These are phyloP conservation scores for Blomia tropicalis DNA, from an alignment of 2,888 invertebrate species.

Conservation along the genomic window DNA sequence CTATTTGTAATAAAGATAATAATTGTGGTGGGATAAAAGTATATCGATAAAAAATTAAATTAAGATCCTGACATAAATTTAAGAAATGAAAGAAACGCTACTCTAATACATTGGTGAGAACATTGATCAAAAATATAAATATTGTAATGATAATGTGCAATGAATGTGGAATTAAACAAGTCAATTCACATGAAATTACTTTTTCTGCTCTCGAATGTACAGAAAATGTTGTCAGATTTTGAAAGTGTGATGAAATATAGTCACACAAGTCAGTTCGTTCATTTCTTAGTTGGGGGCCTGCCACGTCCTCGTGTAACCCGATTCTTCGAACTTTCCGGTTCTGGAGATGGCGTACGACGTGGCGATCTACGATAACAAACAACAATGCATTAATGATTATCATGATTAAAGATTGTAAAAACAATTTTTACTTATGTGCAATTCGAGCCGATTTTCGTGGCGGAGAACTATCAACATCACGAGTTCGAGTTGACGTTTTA, in stretches of 20 bases:
- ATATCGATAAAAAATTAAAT: no score
- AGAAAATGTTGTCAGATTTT: no score
- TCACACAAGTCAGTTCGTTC: background rate
- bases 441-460: conserved; percentile 24
- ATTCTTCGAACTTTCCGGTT: background rate
- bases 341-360: background rate
- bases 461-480: conserved; percentile 23
- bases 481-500: background rate
- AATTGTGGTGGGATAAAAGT: no score
- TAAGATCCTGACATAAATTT: no score
- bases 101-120: no score
- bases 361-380: background rate
- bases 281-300: background rate
- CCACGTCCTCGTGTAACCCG: background rate
- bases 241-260: background rate
- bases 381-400: background rate
- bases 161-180: no score
- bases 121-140: no score
- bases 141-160: no score
- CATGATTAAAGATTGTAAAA: background rate
- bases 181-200: no score
- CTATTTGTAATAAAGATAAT: no score
- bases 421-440: conserved; percentile 20
- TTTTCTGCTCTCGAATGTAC: no score
- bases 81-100: no score